Conservation (phyloP, 2,888 invertebrate species). For the Stenchaetothrips biformis region DNA sequence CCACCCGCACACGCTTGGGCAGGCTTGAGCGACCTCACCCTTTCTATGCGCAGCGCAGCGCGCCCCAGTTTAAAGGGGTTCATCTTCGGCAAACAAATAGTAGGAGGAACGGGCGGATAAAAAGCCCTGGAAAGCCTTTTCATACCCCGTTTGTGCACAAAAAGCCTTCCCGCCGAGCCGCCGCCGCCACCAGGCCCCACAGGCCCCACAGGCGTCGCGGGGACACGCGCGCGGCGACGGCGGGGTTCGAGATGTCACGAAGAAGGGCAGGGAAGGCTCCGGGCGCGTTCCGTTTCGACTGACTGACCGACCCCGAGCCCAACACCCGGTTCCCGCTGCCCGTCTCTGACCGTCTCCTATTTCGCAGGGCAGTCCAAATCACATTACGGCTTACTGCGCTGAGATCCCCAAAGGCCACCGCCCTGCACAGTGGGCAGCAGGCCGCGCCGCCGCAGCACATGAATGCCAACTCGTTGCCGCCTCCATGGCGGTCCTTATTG, state of each 20-base stretch:
- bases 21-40: neutral
- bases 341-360: neutral
- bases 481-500: neutral
- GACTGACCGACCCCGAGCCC: neutral
- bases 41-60: neutral
- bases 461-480: too few relatives aligned
- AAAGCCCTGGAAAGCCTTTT: neutral
- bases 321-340: neutral
- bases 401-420: too few relatives aligned
- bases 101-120: neutral
- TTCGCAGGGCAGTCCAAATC: too few relatives aligned
- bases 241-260: neutral
- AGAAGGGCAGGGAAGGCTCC: too few relatives aligned
- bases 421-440: too few relatives aligned
- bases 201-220: too few relatives aligned
- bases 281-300: too few relatives aligned
- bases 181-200: too few relatives aligned
- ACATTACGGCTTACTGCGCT: too few relatives aligned
- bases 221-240: neutral
- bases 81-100: slow-evolving; percentile 21
- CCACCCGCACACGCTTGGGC: slow-evolving; percentile 2
- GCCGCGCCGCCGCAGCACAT: too few relatives aligned
- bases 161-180: too few relatives aligned
- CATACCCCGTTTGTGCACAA: too few relatives aligned
- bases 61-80: neutral